These are phyloP conservation scores for Sebastiscus tertius DNA, from an alignment of 2,797 vertebrate genomes.

Conservation along the genomic window DNA sequence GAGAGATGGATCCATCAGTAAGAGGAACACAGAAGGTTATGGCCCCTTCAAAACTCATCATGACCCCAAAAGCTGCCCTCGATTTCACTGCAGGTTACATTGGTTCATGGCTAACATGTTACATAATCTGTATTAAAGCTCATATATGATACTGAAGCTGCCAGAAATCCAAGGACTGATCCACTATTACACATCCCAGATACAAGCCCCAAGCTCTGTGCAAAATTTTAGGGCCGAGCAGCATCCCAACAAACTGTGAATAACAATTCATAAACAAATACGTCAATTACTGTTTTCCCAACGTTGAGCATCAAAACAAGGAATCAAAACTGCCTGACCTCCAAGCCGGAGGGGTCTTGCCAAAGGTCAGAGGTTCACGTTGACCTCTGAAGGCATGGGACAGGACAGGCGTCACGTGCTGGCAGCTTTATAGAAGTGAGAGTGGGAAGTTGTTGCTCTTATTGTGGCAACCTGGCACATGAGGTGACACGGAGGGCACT, in stretches of 20 bases:
- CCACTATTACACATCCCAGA: neutral
- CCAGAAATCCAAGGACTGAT: neutral
- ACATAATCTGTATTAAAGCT: neutral
- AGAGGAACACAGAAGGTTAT: constrained; percentile 76
- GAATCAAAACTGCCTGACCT: constrained; percentile 68
- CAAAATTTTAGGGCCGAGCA: neutral
- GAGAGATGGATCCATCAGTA: constrained; percentile 73
- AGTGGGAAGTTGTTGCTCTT: constrained; percentile 83
- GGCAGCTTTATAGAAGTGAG: constrained; percentile 86
- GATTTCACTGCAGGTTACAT: neutral
- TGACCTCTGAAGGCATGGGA: constrained; percentile 66
- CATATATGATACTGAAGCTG: neutral
- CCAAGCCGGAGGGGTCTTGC: constrained; percentile 27
- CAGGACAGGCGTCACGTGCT: constrained; percentile 65
- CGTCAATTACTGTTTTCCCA: neutral
- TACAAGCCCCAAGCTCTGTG: neutral
- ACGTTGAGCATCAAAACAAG: constrained; percentile 44
- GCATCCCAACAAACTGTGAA: neutral
- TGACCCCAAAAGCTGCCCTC: constrained; percentile 52
- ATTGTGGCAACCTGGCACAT: constrained; percentile 74
- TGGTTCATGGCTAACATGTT: neutral
- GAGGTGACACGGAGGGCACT: constrained; percentile 61
- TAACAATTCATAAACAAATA: neutral
- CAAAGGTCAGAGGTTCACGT: constrained; percentile 59
- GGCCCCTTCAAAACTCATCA: constrained; percentile 50